Percentiles rank a stretch among this genome's conserved stretches.
These are phyloP conservation scores for Sphenodon punctatus DNA, from an alignment of 2,797 vertebrate species.

Conservation along the genomic window DNA sequence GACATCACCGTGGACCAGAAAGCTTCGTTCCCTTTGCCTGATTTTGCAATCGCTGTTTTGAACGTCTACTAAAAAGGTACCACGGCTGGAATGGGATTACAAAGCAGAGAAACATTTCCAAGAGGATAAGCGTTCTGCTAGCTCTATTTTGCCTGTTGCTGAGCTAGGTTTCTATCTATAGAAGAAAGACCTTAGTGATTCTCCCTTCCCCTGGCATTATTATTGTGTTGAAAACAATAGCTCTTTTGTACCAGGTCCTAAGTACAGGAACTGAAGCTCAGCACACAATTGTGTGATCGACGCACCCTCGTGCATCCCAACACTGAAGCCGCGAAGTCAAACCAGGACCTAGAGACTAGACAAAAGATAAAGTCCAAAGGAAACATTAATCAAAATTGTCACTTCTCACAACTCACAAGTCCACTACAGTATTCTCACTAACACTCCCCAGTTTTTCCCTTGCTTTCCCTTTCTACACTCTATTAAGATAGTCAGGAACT, in stretches of 20 bases:
- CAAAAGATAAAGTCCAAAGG: neutral
- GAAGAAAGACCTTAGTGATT: conserved; percentile 44
- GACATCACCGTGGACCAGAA: neutral
- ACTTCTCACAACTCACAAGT: neutral
- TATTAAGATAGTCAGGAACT: neutral
- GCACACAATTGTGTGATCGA: conserved; percentile 72
- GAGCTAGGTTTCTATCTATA: conserved; percentile 60
- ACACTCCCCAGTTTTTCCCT: too few species aligned
- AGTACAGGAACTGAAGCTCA: conserved; percentile 32
- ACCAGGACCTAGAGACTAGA: neutral
- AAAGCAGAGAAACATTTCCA: neutral
- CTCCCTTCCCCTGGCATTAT: neutral
- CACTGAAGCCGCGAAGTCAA: neutral
- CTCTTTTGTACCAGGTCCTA: neutral
- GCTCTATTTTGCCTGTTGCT: conserved; percentile 1
- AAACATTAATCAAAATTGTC: neutral
- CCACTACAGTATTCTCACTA: too few species aligned
- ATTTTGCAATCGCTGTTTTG: conserved; percentile 6
- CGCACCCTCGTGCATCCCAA: conserved; percentile 49
- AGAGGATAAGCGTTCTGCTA: conserved; percentile 20
- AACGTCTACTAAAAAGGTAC: neutral
- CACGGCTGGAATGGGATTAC: neutral
- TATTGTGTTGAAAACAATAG: conserved; percentile 11
- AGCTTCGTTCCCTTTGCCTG: neutral
- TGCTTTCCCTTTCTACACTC: neutral